These are phyloP conservation scores for Bombus affinis DNA, from an alignment of 1,140 invertebrate genomes.

Conservation along the genomic window DNA sequence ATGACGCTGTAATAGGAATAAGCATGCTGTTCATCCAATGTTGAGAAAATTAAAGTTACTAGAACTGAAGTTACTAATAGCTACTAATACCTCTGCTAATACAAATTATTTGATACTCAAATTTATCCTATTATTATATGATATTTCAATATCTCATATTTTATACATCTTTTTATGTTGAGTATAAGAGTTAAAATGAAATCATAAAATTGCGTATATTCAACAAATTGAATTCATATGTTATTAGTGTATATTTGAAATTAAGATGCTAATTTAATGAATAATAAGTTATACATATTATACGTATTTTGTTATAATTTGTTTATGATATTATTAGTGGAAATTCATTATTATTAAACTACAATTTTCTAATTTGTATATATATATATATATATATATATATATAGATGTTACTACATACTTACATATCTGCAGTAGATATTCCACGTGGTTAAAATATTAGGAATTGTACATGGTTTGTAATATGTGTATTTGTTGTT, in stretches of 20 bases:
- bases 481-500: conserved; percentile 14
- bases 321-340: not conserved
- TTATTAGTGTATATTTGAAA: not conserved
- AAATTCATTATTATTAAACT: not conserved
- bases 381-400: not conserved
- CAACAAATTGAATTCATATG: not conserved
- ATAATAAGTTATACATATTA: not conserved
- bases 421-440: not conserved
- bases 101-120: not conserved
- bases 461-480: not conserved
- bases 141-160: not conserved
- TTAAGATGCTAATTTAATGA: not conserved
- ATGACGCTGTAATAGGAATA: not conserved
- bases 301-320: not conserved
- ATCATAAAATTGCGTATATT: not conserved
- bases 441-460: conserved; percentile 45
- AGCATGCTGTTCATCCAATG: not conserved
- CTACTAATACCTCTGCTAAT: not conserved
- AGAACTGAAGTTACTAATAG: not conserved
- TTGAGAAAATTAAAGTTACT: not conserved
- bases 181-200: not conserved
- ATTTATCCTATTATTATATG: not conserved
- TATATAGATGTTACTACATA: not conserved
- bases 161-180: no score
- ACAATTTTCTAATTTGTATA: not conserved